Percentiles rank a stretch among this genome's conserved stretches.
Conservation (phyloP, 2,888 invertebrate genomes). For the Drosophila leonis region DNA sequence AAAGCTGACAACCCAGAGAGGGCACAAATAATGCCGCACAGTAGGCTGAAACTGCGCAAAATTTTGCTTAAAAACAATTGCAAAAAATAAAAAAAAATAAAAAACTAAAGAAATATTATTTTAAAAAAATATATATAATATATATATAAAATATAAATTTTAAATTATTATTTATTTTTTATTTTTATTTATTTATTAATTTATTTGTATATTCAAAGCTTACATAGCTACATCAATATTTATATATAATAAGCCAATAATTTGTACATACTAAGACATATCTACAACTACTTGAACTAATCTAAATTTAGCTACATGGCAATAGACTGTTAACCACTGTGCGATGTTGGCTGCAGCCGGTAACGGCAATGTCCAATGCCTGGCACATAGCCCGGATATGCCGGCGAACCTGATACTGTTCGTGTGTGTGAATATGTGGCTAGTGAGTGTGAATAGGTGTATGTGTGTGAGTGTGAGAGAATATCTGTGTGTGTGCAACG, state of each 20-base stretch:
- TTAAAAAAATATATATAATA: not conserved
- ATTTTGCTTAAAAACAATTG: not conserved
- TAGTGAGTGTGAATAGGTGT: slow-evolving; percentile 12
- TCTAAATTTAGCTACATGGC: not conserved
- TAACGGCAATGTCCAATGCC: slow-evolving; percentile 49
- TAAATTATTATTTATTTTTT: too few relatives aligned
- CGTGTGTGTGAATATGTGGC: slow-evolving; percentile 12
- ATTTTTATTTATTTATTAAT: too few relatives aligned
- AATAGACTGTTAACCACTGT: slow-evolving; percentile 30
- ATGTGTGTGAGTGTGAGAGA: slow-evolving; percentile 1
- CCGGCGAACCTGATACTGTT: slow-evolving; percentile 63
- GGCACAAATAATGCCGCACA: slow-evolving; percentile 37
- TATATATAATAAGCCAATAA: not conserved
- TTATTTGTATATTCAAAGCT: not conserved
- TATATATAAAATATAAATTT: not conserved
- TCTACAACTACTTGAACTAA: too few relatives aligned
- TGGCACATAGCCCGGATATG: slow-evolving; percentile 62
- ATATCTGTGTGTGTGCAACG: slow-evolving; percentile 28
- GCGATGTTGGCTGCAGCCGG: slow-evolving; percentile 17
- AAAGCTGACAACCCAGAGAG: slow-evolving; percentile 50
- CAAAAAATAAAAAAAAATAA: not conserved
- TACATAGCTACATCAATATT: not conserved
- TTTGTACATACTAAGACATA: not conserved
- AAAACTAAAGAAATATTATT: not conserved
- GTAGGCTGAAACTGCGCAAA: slow-evolving; percentile 7